Conservation (phyloP, 2,888 invertebrate species). For the Trimorus sp. region DNA sequence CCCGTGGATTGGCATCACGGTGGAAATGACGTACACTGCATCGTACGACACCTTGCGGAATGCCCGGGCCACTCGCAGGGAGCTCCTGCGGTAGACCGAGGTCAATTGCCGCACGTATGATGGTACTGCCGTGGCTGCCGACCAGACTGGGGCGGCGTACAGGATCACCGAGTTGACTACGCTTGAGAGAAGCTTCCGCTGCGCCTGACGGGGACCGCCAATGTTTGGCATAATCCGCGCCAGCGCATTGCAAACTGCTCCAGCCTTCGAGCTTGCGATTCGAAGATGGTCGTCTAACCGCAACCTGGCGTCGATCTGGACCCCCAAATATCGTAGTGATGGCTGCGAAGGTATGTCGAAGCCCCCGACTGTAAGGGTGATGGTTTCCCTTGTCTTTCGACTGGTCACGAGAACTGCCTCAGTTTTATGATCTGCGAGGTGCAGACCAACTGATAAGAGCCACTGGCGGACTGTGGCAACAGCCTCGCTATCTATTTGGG, state of each 20-base stretch:
- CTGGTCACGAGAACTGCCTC: slow-evolving; percentile 59
- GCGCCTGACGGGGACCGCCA: not conserved
- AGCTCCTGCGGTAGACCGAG: slow-evolving; percentile 41
- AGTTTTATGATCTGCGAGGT: slow-evolving; percentile 63
- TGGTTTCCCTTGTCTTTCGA: slow-evolving; percentile 40
- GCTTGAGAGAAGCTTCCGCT: not conserved
- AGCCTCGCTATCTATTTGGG: slow-evolving; percentile 29
- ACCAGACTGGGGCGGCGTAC: not conserved
- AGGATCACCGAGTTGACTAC: not conserved
- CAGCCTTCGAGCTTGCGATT: not conserved
- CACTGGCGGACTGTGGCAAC: slow-evolving; percentile 14
- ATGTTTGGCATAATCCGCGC: slow-evolving; percentile 3
- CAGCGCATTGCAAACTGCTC: not conserved
- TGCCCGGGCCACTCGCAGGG: slow-evolving; percentile 14
- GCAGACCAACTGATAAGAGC: slow-evolving; percentile 38
- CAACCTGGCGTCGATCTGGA: not conserved
- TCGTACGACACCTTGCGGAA: slow-evolving; percentile 46
- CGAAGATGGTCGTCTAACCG: not conserved
- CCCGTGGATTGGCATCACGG: slow-evolving; percentile 10
- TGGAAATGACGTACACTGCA: slow-evolving; percentile 41
- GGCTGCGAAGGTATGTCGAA: not conserved
- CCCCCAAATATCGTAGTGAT: not conserved
- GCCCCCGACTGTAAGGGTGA: not conserved
- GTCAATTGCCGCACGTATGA: not conserved
- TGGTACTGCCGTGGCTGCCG: not conserved